Percentiles rank a stretch among this genome's conserved stretches.
Evolutionary conservation across 2,888 invertebrate species (phyloP).

Genomic region (Synanthedon myopaeformis): DNA sequence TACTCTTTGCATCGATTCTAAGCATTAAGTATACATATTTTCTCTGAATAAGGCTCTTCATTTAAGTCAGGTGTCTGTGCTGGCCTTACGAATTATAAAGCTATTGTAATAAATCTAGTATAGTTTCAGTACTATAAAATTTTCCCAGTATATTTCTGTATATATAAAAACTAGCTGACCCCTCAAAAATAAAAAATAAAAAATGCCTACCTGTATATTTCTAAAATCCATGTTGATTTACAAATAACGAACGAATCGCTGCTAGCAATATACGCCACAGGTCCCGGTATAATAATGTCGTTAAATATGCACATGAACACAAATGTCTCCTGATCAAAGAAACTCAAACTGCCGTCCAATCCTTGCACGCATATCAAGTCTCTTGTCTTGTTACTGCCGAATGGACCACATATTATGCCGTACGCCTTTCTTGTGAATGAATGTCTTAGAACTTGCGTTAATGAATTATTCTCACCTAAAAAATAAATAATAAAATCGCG

Average conservation of each 20-base stretch:
- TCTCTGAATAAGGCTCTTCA: too few relatives aligned
- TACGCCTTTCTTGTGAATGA: conserved; percentile 81
- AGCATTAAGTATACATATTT: too few relatives aligned
- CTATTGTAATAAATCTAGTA: neutral
- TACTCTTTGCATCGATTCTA: too few relatives aligned
- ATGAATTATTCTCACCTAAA: conserved; percentile 76
- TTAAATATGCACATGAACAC: conserved; percentile 85
- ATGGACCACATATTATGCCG: conserved; percentile 84
- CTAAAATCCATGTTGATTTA: conserved; percentile 84
- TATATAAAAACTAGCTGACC: too few relatives aligned
- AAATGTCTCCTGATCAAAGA: conserved; percentile 94
- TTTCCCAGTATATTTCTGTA: neutral
- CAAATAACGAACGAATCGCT: conserved; percentile 89
- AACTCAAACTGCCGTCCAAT: conserved; percentile 87
- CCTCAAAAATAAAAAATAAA: too few relatives aligned
- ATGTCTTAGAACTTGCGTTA: conserved; percentile 84
- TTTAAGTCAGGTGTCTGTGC: too few relatives aligned
- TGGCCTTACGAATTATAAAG: neutral
- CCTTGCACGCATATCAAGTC: conserved; percentile 94
- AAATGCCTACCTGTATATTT: conserved; percentile 81
- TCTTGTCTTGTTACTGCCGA: conserved; percentile 84
- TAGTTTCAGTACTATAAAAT: neutral
- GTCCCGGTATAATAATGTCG: conserved; percentile 85
- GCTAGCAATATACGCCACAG: conserved; percentile 82
- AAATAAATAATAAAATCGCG: conserved; percentile 6